Evolutionary conservation across 2,797 vertebrate genomes (phyloP), one percentile per base, ranked within the genome.

Genomic region (Brotula barbata): DNA sequence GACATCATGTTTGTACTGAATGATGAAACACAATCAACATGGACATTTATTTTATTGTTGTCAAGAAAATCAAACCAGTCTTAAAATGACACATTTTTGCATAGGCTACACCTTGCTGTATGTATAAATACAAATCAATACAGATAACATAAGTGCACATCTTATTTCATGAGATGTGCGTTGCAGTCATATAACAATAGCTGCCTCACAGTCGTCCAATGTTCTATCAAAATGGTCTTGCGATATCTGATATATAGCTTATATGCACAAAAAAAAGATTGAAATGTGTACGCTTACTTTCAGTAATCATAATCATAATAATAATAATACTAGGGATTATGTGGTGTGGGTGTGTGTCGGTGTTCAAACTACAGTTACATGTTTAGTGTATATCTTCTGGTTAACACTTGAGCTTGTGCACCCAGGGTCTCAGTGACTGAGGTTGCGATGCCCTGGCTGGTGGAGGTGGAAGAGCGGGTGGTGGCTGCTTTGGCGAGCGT

Each of bases 371-470:
- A n/a, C 37, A 36, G 25, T 16, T n/a, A 31, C 33, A 22, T 56
- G 40, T 54, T 54, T 57, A 19, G 14, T 58, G 54, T 54, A 39
- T 50, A 39, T 42, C 41, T 59, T 22, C 23, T 40, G 23, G 34
- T 36, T 21, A 45, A 23, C 28, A 53, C 31, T 28, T 52, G 56
- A 3, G 20, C 43, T 4, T 28, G 7, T 39, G 33, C 10, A 23
- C 5, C 31, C 45, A n/a, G 22, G 43, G 41, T 40, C 52, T 97
- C 90, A 98, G 86, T 94, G 94, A 86, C 90, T 89, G 81, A 89
- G 87, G 87, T 90, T 93, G 82, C 93, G 94, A 65, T 89, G 89
- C 77, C 91, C 89, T 7, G 96, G 96, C 88, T 98, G 96, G 71
- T 98, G 94, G 52, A 98, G 85, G 56, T 87, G 81, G 54, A 89